Evolutionary conservation across 1,140 invertebrate genomes (phyloP), one percentile per base, ranked within the genome.

Genomic region (Caenorhabditis latens): DNA sequence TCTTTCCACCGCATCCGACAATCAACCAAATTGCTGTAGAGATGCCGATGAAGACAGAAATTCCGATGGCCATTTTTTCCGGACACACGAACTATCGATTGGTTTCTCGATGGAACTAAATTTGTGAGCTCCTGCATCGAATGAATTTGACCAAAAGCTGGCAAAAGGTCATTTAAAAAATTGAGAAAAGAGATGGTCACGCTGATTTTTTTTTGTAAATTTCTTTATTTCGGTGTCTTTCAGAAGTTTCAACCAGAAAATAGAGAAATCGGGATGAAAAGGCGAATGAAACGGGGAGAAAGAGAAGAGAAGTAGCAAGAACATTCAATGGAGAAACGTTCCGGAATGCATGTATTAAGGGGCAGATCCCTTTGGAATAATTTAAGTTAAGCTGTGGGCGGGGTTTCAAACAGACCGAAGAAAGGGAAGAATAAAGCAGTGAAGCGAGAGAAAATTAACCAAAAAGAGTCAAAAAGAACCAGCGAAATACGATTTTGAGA

Each of bases 41-140:
- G 46, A 79, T 79, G 71, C 71, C 71, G 71, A 79, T 79, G 46
- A 79, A 79, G 46, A 79, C 43, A 79, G 46, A 50, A 50, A 79
- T 79, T 79, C 40, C 71, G 53, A 79, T 79, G 43, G 71, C 40
- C 71, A 79, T 79, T 50, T 50, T 50, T 79, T 43, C 46, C n/a
- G 50, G 71, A 79, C 46, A 50, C n/a, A 50, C 71, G 13, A 79
- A 79, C 21, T 50, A 43, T 50, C 13, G 71, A 32, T 32, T 32
- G 32, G 32, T 50, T 79, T 79, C 46, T 42, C 32, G 32, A 32
- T 14, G 16, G 14, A 79, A 50, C 43, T 79, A 79, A 79, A 32
- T 2, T 40, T 8, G 24, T 13, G 32, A 4, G 11, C n/a, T 63
- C 21, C 21, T 3, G 5, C n/a, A 32, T 32, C 32, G 32, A 32